phyloP scores from a whole-genome alignment of 2,888 invertebrate genomes.

The Tenthredo livida region DNA sequence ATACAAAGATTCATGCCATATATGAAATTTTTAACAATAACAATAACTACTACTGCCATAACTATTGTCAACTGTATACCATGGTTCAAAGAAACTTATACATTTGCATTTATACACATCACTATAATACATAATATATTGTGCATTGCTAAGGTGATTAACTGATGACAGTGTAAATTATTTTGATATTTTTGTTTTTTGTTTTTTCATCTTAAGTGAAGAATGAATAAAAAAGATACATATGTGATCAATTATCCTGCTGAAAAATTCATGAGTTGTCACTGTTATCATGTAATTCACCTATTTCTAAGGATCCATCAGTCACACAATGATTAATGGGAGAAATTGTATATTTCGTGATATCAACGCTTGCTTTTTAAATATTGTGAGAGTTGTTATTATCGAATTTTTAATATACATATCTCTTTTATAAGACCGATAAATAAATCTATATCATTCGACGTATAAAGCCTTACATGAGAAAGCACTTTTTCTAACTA shows the following conservation, averaged over 20 bases:
- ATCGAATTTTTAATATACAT: conserved; percentile 25
- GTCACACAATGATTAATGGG: conserved; percentile 63
- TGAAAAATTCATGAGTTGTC: neutral
- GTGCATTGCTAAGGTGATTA: neutral
- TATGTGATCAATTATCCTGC: neutral
- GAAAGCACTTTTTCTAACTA: conserved; percentile 51
- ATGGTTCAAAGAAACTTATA: neutral
- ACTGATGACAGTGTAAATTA: neutral
- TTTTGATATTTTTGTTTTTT: neutral
- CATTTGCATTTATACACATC: neutral
- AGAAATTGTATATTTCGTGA: conserved; percentile 50
- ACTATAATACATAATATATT: neutral
- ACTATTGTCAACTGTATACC: conserved; percentile 65
- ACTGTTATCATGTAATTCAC: conserved; percentile 54
- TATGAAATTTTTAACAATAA: conserved; percentile 53
- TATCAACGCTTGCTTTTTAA: conserved; percentile 14
- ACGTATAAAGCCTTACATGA: conserved; percentile 46
- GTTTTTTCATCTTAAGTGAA: neutral
- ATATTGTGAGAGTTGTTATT: conserved; percentile 3
- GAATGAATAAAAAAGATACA: neutral
- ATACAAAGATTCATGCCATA: conserved; percentile 56
- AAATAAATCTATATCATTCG: neutral
- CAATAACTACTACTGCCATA: conserved; percentile 73
- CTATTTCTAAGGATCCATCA: conserved; percentile 68
- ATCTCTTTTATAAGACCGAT: conserved; percentile 15